These are phyloP conservation scores for Reticulitermes speratus DNA, from an alignment of 1,140 invertebrate genomes.

Conservation along the genomic window DNA sequence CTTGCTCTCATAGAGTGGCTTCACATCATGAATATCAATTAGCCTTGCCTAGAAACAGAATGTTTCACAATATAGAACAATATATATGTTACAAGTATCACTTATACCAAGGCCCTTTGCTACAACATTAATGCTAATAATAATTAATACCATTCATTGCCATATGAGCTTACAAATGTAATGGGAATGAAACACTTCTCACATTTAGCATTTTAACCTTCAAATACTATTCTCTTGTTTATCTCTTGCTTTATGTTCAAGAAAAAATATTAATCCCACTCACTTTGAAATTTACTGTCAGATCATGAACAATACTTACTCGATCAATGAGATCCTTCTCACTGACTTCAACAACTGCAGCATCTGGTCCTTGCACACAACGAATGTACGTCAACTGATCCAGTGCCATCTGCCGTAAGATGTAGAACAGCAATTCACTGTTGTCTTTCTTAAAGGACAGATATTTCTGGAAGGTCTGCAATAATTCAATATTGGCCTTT, in stretches of 20 bases:
- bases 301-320: slow-evolving; percentile 50
- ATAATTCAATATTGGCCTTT: slow-evolving; percentile 28
- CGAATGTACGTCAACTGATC: slow-evolving; percentile 88
- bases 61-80: too few species aligned
- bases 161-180: too few species aligned
- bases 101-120: too few species aligned
- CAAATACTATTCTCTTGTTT: too few species aligned
- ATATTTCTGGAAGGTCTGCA: slow-evolving; percentile 90
- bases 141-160: too few species aligned
- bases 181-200: too few species aligned
- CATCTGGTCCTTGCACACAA: slow-evolving; percentile 72
- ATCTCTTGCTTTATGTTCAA: too few species aligned
- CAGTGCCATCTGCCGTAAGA: slow-evolving; percentile 88
- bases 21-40: slow-evolving; percentile 87
- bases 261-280: too few species aligned
- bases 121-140: too few species aligned
- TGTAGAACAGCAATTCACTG: slow-evolving; percentile 93
- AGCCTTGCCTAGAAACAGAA: slow-evolving; percentile 68
- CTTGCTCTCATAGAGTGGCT: slow-evolving; percentile 89
- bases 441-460: slow-evolving; percentile 93
- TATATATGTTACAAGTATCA: too few species aligned
- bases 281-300: neutral
- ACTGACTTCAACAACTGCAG: slow-evolving; percentile 78
- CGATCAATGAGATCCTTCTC: slow-evolving; percentile 89
- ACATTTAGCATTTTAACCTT: too few species aligned